A percentile compares a stretch with the other conserved stretches of the same genome.
Evolutionary conservation across 2,888 invertebrate genomes (phyloP).

Genomic region (Psylliodes chrysocephalus): DNA sequence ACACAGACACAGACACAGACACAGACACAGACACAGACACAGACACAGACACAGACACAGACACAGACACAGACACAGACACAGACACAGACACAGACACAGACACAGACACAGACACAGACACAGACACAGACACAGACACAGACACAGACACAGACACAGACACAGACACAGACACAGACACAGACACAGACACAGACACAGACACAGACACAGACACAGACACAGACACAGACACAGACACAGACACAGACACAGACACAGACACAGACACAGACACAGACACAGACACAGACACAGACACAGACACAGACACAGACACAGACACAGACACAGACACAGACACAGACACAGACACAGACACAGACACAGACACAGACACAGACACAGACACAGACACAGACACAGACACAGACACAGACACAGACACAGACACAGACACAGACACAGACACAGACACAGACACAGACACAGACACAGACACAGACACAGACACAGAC

Average conservation of each 20-base stretch:
- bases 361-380: conserved; percentile 7
- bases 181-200: background rate
- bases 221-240: background rate
- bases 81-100: background rate
- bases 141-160: conserved; percentile 16
- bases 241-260: background rate
- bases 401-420: conserved; percentile 8
- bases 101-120: background rate
- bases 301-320: background rate
- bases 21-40: background rate
- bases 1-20: background rate
- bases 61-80: background rate
- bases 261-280: background rate
- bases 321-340: background rate
- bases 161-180: background rate
- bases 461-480: conserved; percentile 1
- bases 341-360: conserved; percentile 4
- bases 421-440: conserved; percentile 8
- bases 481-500: background rate
- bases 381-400: conserved; percentile 6
- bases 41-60: background rate
- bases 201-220: background rate
- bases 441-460: conserved; percentile 11
- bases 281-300: background rate
- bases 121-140: conserved; percentile 27